Base-by-base conservation (phyloP, 2,113 vertebrate species). In the Rhinolophus sinicus region DNA sequence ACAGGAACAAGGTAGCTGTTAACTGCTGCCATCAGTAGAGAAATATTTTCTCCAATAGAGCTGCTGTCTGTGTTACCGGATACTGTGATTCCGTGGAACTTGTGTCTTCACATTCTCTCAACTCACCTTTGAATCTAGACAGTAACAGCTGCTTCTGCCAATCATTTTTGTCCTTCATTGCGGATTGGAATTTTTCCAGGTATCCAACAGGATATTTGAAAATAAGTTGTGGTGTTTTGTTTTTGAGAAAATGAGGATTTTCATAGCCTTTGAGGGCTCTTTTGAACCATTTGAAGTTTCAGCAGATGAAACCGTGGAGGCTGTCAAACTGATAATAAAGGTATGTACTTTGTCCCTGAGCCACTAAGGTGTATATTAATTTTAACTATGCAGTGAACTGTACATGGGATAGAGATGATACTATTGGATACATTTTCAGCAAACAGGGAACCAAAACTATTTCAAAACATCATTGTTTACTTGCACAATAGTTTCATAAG, bases 291-390 rank as follows among this genome's bases (percentile, higher is more conserved):
- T 99, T 80, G 98, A 99, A 83, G 92, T 99, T 93, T 96, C 96
- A 54, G 76, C 97, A 73, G 95, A 98, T 40, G 97, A 98, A 72
- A 98, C 98, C 6, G 98, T 99, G n/a, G 90, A 94, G 54, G 72
- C 96, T 78, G 56, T 99, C 73, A 99, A 99, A 93, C 96, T 97
- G 96, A 98, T 98, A 98, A 96, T 99, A 92, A 98, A 99, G 98
- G 99, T 99, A 98, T 35, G 94, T 93, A 24, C 40, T 82, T 97
- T 38, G 18, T 44, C 30, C 4, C 15, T 14, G 24, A 47, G 30
- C 47, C 65, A 76, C 21, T 67, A 78, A 75, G 4, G 56, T 73
- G 16, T 44, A 54, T 6, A 30, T 69, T 60, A 16, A 77, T 88
- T 93, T 77, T 96, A 82, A 87, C 73, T 80, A 3, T 2, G 15